phyloP scores from a whole-genome alignment of 2,113 vertebrate species.

The Abramis brama region DNA sequence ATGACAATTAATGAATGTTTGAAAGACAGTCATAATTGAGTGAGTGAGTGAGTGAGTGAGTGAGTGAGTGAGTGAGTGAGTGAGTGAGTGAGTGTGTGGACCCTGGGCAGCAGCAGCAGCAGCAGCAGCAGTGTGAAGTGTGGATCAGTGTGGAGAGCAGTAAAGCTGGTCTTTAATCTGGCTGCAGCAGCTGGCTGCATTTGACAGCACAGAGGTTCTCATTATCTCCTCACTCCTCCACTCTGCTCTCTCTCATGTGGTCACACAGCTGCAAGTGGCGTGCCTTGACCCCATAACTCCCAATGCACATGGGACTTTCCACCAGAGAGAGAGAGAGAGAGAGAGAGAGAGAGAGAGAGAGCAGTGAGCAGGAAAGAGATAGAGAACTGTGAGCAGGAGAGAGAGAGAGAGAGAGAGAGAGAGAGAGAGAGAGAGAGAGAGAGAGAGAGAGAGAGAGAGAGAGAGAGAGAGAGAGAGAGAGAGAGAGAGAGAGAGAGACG shows the following conservation, averaged over 20 bases:
- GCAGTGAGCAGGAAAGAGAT: constrained; percentile 35
- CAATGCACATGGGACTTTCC: constrained; percentile 78
- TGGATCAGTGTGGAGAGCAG: constrained; percentile 53
- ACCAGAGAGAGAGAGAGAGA: constrained; percentile 37
- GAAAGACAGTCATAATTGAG: background rate
- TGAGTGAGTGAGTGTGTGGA: constrained; percentile 53
- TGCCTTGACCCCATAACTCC: constrained; percentile 75
- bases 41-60: constrained; percentile 1
- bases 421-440: constrained; percentile 23
- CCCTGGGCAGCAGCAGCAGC: constrained; percentile 20
- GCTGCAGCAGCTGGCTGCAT: constrained; percentile 77
- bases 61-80: background rate
- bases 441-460: constrained; percentile 26
- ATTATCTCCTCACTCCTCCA: constrained; percentile 74
- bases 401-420: background rate
- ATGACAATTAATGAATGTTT: background rate
- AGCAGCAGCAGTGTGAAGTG: constrained; percentile 28
- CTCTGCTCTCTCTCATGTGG: constrained; percentile 78
- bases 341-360: constrained; percentile 11
- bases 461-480: background rate
- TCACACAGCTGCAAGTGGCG: constrained; percentile 79
- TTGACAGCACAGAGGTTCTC: constrained; percentile 77
- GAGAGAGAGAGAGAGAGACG: constrained; percentile 48
- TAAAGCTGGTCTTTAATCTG: constrained; percentile 79
- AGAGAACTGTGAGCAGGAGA: background rate